Conservation (phyloP, 2,888 invertebrate species). For the Lepeophtheirus nordmannii region DNA sequence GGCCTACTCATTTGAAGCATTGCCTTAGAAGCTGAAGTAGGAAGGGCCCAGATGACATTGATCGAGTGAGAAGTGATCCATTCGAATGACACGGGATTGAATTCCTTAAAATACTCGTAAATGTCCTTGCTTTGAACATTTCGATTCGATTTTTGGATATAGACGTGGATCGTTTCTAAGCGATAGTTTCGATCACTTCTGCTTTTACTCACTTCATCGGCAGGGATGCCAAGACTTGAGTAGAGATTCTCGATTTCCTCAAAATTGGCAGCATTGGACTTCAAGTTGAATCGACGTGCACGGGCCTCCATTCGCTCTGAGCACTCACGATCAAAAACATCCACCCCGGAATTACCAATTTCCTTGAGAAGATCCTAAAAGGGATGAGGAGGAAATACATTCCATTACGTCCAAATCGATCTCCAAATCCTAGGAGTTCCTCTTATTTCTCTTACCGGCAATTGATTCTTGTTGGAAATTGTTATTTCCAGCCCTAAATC, state of each 20-base stretch:
- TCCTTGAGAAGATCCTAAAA: background rate
- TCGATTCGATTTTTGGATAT: background rate
- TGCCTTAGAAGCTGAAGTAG: conserved; percentile 2
- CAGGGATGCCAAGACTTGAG: background rate
- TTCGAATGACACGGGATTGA: conserved; percentile 18
- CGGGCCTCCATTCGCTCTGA: conserved; percentile 1
- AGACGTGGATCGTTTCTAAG: conserved; percentile 6
- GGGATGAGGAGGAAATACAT: background rate
- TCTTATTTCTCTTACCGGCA: too few relatives aligned
- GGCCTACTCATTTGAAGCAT: conserved; percentile 10
- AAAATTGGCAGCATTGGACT: background rate
- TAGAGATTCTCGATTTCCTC: background rate
- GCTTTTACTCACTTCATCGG: background rate
- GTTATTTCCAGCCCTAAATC: too few relatives aligned
- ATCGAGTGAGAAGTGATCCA: conserved; percentile 3
- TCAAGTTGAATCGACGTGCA: conserved; percentile 2
- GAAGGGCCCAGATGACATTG: conserved; percentile 16
- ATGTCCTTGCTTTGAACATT: conserved; percentile 7
- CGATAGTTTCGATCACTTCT: background rate
- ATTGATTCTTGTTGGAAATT: too few relatives aligned
- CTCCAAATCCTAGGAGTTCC: too few relatives aligned
- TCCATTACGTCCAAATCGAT: too few relatives aligned
- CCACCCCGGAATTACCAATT: background rate
- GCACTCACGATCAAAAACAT: background rate
- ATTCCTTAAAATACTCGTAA: conserved; percentile 16